These are phyloP conservation scores for Tinea trinotella DNA, from an alignment of 2,888 invertebrate species.

Conservation along the genomic window DNA sequence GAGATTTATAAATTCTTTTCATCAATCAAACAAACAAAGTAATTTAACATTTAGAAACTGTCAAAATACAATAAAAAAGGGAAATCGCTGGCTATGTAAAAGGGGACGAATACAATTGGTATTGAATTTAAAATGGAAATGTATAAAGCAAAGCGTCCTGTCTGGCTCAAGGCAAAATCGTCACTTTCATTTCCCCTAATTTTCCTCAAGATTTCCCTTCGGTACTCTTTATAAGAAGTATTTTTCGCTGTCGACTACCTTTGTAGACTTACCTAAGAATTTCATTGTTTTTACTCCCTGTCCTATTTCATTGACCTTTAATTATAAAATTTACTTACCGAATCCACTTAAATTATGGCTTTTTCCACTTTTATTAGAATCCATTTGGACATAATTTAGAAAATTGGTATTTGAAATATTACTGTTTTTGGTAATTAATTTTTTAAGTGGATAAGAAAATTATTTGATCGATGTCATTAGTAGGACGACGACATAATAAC, in stretches of 20 bases:
- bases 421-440: no score
- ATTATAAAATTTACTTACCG: background rate
- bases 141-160: background rate
- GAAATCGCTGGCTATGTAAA: no score
- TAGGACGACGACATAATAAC: no score
- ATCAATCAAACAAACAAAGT: no score
- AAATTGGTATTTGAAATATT: no score
- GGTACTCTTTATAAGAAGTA: conserved; percentile 14
- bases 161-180: conserved; percentile 1
- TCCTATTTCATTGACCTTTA: conserved; percentile 8
- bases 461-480: no score
- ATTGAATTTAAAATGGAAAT: conserved; percentile 12
- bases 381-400: background rate
- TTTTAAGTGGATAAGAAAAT: no score
- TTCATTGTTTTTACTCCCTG: background rate
- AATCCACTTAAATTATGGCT: background rate
- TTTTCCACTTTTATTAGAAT: background rate
- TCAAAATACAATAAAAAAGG: no score
- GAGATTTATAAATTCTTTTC: no score
- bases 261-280: conserved; percentile 5
- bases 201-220: conserved; percentile 15
- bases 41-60: no score
- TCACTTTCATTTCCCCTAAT: conserved; percentile 15
- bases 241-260: conserved; percentile 15
- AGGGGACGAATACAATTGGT: background rate